Conservation (phyloP, 2,113 vertebrate species). For the Grammomys dolichurus region DNA sequence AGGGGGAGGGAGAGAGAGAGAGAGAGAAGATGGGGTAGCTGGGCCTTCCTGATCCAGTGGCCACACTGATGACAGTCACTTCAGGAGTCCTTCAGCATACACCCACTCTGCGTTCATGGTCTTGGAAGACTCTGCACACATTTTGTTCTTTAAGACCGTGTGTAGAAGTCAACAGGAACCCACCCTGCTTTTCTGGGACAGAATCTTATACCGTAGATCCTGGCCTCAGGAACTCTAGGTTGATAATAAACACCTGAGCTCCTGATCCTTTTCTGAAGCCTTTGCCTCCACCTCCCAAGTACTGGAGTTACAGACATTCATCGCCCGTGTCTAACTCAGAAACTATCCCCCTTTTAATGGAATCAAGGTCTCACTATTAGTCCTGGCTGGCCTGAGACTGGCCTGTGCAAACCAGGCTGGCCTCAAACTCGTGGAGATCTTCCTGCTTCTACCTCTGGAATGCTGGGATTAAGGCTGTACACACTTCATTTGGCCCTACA, state of each 20-base stretch:
- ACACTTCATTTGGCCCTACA: background rate
- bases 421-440: background rate
- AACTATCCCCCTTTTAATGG: background rate
- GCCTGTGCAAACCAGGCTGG: background rate
- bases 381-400: background rate
- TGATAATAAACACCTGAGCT: background rate
- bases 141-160: background rate
- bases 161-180: no score
- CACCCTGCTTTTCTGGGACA: background rate
- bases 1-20: no score
- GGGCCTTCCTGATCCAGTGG: background rate
- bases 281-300: no score
- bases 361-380: background rate
- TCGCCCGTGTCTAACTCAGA: background rate
- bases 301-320: no score
- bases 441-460: background rate
- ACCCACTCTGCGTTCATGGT: background rate
- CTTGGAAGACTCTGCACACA: background rate
- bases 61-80: background rate
- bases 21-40: background rate
- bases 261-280: background rate
- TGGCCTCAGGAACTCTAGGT: background rate
- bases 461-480: background rate
- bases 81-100: background rate
- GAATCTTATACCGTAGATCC: background rate